Base-by-base conservation (phyloP, 1,140 invertebrate species). In the Neotoxoptera formosana region DNA sequence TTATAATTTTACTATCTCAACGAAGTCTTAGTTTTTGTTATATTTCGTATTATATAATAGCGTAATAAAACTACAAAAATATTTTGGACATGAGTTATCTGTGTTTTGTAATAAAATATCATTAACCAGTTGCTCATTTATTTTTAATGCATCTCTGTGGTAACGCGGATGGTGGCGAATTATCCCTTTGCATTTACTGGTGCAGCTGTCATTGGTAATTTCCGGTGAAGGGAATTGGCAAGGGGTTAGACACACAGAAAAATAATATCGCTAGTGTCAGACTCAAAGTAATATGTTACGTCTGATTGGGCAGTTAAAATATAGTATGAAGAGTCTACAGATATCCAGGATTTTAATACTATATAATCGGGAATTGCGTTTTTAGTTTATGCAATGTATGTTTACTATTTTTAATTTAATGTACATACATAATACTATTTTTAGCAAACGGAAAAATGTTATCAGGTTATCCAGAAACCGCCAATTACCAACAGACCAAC, bases 191-290 rank as follows among this genome's bases (percentile, higher is more conserved):
- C 41, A 36, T 41, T 11, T n/a, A 51, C 36, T 21, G 41, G 11
- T 45, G 25, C 88, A 90, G 90, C 56, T 91, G 90, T 91, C 51
- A 76, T 76, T 91, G 90, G 89, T 25, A 7, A 90, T 56, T 90
- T 90, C 23, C n/a, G 21, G 23, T 9, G 2, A 89, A 89, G 14
- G 45, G 4, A 8, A 2, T n/a, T 87, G 45, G 48, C 17, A 45
- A n/a, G 41, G 30, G 30, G 45, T 3, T 48, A 23, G 17, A 48
- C 48, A 89, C 11, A 56, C 51, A 20, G 2, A 11, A 23, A 47
- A 91, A 91, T 3, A 60, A 91, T 91, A 91, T 67, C 56, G 14
- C 9, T 41, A 41, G n/a, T 90, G 48, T 91, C 45, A 1, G 47
- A 47, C 0, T 67, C n/a, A 8, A 91, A 91, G n/a, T 91, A 81